Base-by-base conservation (phyloP, 2,888 invertebrate species). In the Julus scanicus region DNA sequence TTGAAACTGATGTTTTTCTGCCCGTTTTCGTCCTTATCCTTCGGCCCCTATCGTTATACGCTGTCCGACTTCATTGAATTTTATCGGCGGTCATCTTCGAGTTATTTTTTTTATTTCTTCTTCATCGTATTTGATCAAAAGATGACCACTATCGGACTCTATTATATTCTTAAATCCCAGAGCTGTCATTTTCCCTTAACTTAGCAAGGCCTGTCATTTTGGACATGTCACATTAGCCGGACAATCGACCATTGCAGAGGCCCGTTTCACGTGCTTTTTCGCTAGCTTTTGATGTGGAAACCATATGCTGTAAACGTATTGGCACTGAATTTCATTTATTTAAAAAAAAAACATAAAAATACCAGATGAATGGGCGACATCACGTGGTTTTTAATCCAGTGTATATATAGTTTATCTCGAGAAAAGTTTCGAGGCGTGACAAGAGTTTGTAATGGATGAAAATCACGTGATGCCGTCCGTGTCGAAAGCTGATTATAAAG, bases 61-160 rank as follows among this genome's bases (percentile, higher is more conserved):
- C 63, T 63, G 63, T 63, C 63, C 63, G 63, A 63, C 63, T 63
- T 63, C 63, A 63, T 63, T 63, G 63, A 1, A 63, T 63, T 63
- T 63, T 63, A 63, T 63, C n/a, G 63, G 63, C n/a, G 63, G 63
- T 63, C 63, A 63, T 63, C 63, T 17, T 20, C n/a, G 53, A 53
- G 53, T 13, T 53, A 53, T 53, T 53, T 63, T 53, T 53, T 63
- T 63, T n/a, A n/a, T 63, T 63, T 63, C 63, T 63, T 63, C 63
- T 17, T 63, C n/a, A 5, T n/a, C 17, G 8, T n/a, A n/a, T 63
- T 63, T 63, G n/a, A 63, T n/a, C 63, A 53, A 63, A 63, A 63
- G 63, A 63, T 63, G 63, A 63, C 63, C 63, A 63, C 53, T 53
- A 53, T 53, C 53, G 53, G 11, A 13, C 53, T 53, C 53, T 9